Conservation (phyloP, 2,888 invertebrate genomes). For the Mystacides longicornis region DNA sequence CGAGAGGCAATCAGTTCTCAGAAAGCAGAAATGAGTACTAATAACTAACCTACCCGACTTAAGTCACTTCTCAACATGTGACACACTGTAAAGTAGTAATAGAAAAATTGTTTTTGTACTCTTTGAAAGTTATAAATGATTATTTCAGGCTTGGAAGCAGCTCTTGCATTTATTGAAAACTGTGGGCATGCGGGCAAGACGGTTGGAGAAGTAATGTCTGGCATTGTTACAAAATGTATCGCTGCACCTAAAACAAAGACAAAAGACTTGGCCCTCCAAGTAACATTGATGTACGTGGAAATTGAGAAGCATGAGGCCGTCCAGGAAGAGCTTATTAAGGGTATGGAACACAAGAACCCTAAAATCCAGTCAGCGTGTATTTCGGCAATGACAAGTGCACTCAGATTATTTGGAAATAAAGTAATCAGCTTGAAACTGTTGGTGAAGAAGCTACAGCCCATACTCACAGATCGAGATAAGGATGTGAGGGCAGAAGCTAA, state of each 20-base stretch:
- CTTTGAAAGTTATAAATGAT: too few relatives aligned
- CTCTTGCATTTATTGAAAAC: slow-evolving; percentile 85
- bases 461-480: slow-evolving; percentile 89
- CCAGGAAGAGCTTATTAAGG: slow-evolving; percentile 85
- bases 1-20: too few relatives aligned
- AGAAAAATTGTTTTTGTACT: too few relatives aligned
- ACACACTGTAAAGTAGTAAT: too few relatives aligned
- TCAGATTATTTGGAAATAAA: slow-evolving; percentile 89
- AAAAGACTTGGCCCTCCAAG: slow-evolving; percentile 82
- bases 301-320: slow-evolving; percentile 91
- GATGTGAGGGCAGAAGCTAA: slow-evolving; percentile 88
- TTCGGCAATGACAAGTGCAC: slow-evolving; percentile 62
- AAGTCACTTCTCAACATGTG: too few relatives aligned
- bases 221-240: slow-evolving; percentile 86
- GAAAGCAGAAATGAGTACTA: too few relatives aligned
- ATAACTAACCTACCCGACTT: too few relatives aligned
- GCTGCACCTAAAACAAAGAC: slow-evolving; percentile 88
- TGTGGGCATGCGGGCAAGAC: slow-evolving; percentile 82
- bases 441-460: slow-evolving; percentile 75
- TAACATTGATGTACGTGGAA: slow-evolving; percentile 90
- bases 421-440: slow-evolving; percentile 82
- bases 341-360: slow-evolving; percentile 92
- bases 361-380: slow-evolving; percentile 87
- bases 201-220: slow-evolving; percentile 80
- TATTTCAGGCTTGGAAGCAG: slow-evolving; percentile 68